A percentile compares a stretch with the other conserved stretches of the same genome.
phyloP scores from a whole-genome alignment of 2,888 invertebrate species.

The Dorcus parallelipipedus region DNA sequence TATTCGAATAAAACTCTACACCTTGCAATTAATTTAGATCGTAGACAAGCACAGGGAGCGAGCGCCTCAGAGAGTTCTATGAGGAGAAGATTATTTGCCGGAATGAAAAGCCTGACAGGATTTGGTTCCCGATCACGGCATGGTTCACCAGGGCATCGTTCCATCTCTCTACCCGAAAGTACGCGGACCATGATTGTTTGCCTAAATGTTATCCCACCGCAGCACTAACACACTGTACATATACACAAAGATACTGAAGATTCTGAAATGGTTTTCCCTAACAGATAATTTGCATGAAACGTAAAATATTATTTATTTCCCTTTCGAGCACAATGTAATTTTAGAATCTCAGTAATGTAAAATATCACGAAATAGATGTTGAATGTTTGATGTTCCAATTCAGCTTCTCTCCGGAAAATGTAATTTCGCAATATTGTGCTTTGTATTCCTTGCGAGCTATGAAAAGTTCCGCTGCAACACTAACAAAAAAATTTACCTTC shows the following conservation, averaged over 20 bases:
- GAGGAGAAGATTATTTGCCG: constrained; percentile 74
- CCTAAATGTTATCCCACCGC: not conserved
- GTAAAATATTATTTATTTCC: not conserved
- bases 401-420: not conserved
- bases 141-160: constrained; percentile 73
- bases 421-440: not conserved
- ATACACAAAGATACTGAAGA: not conserved
- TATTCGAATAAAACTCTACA: not conserved
- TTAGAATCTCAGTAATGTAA: constrained; percentile 8
- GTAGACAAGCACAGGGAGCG: constrained; percentile 26
- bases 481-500: too few relatives aligned
- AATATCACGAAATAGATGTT: constrained; percentile 6
- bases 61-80: constrained; percentile 55
- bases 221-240: not conserved
- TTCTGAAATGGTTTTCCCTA: not conserved
- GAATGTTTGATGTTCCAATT: constrained; percentile 6
- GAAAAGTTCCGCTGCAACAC: too few relatives aligned
- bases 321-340: constrained; percentile 1
- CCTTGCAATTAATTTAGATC: constrained; percentile 25
- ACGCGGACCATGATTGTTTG: constrained; percentile 46
- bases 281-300: too few relatives aligned
- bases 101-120: constrained; percentile 75
- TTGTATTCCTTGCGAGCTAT: too few relatives aligned
- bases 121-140: constrained; percentile 67
- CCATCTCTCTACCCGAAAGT: constrained; percentile 86